Conservation (phyloP, 2,888 invertebrate genomes). For the Pachliopta kotzebuea region DNA sequence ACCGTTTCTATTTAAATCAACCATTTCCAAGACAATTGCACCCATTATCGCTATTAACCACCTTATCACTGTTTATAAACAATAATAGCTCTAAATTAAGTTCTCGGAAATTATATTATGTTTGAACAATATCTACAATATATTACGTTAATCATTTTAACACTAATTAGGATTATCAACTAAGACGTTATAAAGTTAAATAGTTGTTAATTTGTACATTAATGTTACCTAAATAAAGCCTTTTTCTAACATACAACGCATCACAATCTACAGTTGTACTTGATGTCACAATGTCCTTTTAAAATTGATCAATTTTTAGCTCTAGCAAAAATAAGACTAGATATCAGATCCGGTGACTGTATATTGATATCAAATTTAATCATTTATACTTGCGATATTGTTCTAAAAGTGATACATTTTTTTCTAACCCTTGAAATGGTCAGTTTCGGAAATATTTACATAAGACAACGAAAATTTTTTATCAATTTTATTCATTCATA, state of each 20-base stretch:
- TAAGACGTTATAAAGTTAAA: slow-evolving; percentile 7
- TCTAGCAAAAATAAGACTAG: not conserved
- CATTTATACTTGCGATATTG: too few species aligned
- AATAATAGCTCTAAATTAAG: slow-evolving; percentile 30
- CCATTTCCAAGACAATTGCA: slow-evolving; percentile 30
- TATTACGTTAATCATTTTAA: slow-evolving; percentile 1
- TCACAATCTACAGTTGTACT: not conserved
- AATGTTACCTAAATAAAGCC: not conserved
- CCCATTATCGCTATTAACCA: slow-evolving; percentile 31
- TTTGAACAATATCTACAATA: not conserved
- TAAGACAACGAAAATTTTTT: too few species aligned
- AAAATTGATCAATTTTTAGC: not conserved
- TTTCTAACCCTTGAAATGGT: too few species aligned
- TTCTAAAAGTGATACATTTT: too few species aligned
- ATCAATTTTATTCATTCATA: not conserved
- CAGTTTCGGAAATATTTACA: not conserved
- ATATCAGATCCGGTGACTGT: not conserved
- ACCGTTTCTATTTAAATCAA: slow-evolving; percentile 11
- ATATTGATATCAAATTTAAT: too few species aligned
- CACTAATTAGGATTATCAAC: slow-evolving; percentile 11
- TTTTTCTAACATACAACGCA: not conserved
- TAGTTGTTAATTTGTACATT: slow-evolving; percentile 9
- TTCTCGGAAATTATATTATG: slow-evolving; percentile 11
- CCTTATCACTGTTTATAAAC: slow-evolving; percentile 42
- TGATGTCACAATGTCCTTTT: not conserved